These are phyloP conservation scores for Pseudomyrmex pallidus DNA, from an alignment of 1,140 invertebrate genomes.

Conservation along the genomic window DNA sequence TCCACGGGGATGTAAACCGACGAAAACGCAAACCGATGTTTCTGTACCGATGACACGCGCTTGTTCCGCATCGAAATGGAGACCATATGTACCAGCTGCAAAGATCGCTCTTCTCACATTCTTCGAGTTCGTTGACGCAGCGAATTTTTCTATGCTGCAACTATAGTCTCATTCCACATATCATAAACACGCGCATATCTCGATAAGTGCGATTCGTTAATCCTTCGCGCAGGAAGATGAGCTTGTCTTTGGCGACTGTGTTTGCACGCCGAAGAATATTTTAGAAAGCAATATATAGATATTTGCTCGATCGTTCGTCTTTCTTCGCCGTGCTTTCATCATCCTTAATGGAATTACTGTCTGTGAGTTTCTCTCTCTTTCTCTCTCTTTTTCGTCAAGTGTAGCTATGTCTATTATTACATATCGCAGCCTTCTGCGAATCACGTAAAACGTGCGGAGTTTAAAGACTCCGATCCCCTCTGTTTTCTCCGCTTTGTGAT, in stretches of 20 bases:
- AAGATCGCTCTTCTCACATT: slow-evolving; percentile 47
- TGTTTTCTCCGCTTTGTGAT: not conserved
- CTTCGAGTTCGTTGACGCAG: slow-evolving; percentile 37
- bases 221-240: not conserved
- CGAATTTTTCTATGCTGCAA: not conserved
- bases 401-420: too few relatives aligned
- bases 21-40: slow-evolving; percentile 58
- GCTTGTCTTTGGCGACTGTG: slow-evolving; percentile 25
- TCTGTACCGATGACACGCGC: slow-evolving; percentile 43
- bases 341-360: slow-evolving; percentile 28
- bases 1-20: slow-evolving; percentile 27
- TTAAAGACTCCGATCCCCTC: not conserved
- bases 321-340: not conserved
- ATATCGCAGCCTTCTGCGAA: not conserved
- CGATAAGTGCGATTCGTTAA: slow-evolving; percentile 20
- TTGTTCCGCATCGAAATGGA: slow-evolving; percentile 6
- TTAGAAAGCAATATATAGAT: slow-evolving; percentile 17
- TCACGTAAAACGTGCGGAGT: not conserved
- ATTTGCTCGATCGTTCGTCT: not conserved
- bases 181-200: slow-evolving; percentile 61
- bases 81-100: slow-evolving; percentile 47
- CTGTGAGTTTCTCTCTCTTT: not conserved
- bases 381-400: too few relatives aligned
- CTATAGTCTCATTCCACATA: slow-evolving; percentile 50
- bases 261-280: slow-evolving; percentile 27